These are phyloP conservation scores for Odontothrips loti DNA, from an alignment of 2,888 invertebrate genomes.

Conservation along the genomic window DNA sequence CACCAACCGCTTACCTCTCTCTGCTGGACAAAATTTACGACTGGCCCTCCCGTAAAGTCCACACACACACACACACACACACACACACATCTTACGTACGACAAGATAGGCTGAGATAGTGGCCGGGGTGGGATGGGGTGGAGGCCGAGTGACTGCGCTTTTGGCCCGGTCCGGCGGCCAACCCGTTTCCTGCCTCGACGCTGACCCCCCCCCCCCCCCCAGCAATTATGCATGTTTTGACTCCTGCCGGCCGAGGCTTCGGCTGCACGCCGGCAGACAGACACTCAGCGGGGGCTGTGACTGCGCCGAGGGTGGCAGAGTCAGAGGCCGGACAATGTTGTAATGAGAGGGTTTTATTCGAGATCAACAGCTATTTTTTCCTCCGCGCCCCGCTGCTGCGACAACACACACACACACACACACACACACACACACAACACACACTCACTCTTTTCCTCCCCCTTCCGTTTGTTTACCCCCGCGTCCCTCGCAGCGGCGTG, in stretches of 20 bases:
- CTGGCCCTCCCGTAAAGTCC: background rate
- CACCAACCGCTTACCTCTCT: background rate
- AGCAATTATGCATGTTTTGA: slow-evolving; percentile 22
- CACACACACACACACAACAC: background rate
- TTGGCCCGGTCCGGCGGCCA: background rate
- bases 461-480: background rate
- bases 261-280: background rate
- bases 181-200: background rate
- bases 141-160: too few species aligned
- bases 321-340: background rate
- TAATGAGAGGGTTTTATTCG: slow-evolving; percentile 19
- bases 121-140: background rate
- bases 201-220: background rate
- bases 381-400: background rate
- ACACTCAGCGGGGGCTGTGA: background rate
- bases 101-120: background rate
- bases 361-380: slow-evolving; percentile 21
- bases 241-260: background rate
- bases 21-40: background rate
- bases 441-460: too few species aligned
- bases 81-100: background rate
- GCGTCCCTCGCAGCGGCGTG: background rate
- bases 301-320: background rate
- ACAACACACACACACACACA: background rate
- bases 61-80: slow-evolving; percentile 16